Percentiles rank a stretch among this genome's conserved stretches.
phyloP scores from a whole-genome alignment of 2,888 invertebrate genomes.

The Smittia sp. region DNA sequence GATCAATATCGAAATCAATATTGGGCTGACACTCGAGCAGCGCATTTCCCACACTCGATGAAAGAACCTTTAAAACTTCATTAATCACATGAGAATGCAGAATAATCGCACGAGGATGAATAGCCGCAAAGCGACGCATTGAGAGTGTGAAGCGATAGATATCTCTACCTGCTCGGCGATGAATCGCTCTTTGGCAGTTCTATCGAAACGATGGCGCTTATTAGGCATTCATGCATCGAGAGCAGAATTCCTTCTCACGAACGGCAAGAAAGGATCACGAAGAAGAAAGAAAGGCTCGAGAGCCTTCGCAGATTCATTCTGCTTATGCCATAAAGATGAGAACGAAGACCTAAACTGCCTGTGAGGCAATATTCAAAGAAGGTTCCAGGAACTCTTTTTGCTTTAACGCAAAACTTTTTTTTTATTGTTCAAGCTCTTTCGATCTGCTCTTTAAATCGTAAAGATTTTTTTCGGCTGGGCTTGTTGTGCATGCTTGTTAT shows the following conservation, averaged over 20 bases:
- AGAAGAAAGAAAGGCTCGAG: constrained; percentile 18
- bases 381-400: constrained; percentile 30
- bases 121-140: constrained; percentile 16
- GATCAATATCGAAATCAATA: constrained; percentile 12
- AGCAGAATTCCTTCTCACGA: constrained; percentile 14
- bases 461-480: neutral
- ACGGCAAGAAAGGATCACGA: neutral
- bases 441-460: constrained; percentile 36
- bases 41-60: constrained; percentile 3
- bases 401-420: constrained; percentile 9
- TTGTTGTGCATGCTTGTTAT: constrained; percentile 28
- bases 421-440: constrained; percentile 25
- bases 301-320: neutral
- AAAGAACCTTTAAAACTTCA: constrained; percentile 18
- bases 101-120: constrained; percentile 26
- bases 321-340: constrained; percentile 29
- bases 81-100: constrained; percentile 20
- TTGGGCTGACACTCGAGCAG: neutral
- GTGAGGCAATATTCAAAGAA: constrained; percentile 37
- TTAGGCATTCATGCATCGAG: neutral
- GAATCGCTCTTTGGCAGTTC: neutral
- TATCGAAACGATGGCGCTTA: constrained; percentile 34
- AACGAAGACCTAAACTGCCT: constrained; percentile 28
- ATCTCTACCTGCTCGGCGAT: neutral
- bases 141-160: neutral